Percentiles rank a stretch among this genome's conserved stretches.
These are phyloP conservation scores for Sesamia inferens DNA, from an alignment of 2,888 invertebrate species.

Conservation along the genomic window DNA sequence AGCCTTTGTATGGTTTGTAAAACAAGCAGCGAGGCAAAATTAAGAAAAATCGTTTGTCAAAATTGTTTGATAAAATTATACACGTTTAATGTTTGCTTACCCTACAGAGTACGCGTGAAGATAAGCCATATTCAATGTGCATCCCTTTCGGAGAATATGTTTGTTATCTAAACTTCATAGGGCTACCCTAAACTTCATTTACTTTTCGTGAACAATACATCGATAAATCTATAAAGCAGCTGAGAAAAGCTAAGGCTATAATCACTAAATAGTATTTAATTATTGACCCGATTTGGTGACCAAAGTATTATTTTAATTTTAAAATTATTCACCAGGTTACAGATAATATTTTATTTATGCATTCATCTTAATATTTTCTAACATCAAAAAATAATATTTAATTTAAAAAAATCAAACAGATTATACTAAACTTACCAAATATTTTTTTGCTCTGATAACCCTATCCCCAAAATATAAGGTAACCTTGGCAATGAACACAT, in stretches of 20 bases:
- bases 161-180: constrained; percentile 30
- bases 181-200: constrained; percentile 9
- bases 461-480: constrained; percentile 44
- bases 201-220: not conserved
- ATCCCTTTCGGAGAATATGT: constrained; percentile 38
- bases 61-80: not conserved
- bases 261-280: not conserved
- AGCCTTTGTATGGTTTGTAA: not conserved
- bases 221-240: not conserved
- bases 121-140: constrained; percentile 31
- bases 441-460: constrained; percentile 27
- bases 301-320: not conserved
- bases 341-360: too few species aligned
- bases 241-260: not conserved
- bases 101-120: constrained; percentile 13
- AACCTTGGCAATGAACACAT: constrained; percentile 57
- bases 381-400: not conserved
- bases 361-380: not conserved
- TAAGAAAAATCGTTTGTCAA: not conserved
- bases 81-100: constrained; percentile 3
- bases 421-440: not conserved
- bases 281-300: too few species aligned
- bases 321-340: not conserved
- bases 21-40: not conserved
- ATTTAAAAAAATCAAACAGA: too few species aligned